phyloP scores from a whole-genome alignment of 1,140 invertebrate species.

The Planococcus citri region DNA sequence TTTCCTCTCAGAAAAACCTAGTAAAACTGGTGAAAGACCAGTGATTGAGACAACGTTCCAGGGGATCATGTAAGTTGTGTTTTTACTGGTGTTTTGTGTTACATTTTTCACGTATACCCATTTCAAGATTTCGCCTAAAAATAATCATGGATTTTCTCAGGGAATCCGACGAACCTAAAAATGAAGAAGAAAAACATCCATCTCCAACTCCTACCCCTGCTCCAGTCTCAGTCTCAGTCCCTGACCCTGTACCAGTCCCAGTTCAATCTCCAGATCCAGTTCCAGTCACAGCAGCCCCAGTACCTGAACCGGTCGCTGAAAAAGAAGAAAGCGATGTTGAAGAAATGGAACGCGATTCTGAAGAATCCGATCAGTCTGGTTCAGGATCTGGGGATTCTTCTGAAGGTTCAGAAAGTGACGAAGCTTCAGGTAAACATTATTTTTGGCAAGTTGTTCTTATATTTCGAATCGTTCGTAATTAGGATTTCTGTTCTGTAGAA shows the following conservation, averaged over 20 bases:
- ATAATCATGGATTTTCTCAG: not conserved
- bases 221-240: too few relatives aligned
- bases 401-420: not conserved
- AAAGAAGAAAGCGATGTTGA: slow-evolving; percentile 11
- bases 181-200: not conserved
- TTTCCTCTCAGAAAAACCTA: too few relatives aligned
- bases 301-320: not conserved
- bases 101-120: too few relatives aligned
- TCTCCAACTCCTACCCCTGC: too few relatives aligned
- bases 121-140: too few relatives aligned
- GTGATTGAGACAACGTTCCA: too few relatives aligned
- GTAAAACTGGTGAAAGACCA: too few relatives aligned
- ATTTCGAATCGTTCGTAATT: not conserved
- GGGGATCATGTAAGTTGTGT: too few relatives aligned
- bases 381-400: not conserved
- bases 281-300: too few relatives aligned
- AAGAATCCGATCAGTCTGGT: not conserved
- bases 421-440: not conserved
- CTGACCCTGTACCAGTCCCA: too few relatives aligned
- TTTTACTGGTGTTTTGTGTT: too few relatives aligned
- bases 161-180: not conserved
- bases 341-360: slow-evolving; percentile 12
- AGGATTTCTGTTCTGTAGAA: slow-evolving; percentile 40
- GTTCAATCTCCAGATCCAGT: too few relatives aligned
- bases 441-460: not conserved